Evolutionary conservation across 2,888 invertebrate species (phyloP).

Genomic region (Drosophila histrio): DNA sequence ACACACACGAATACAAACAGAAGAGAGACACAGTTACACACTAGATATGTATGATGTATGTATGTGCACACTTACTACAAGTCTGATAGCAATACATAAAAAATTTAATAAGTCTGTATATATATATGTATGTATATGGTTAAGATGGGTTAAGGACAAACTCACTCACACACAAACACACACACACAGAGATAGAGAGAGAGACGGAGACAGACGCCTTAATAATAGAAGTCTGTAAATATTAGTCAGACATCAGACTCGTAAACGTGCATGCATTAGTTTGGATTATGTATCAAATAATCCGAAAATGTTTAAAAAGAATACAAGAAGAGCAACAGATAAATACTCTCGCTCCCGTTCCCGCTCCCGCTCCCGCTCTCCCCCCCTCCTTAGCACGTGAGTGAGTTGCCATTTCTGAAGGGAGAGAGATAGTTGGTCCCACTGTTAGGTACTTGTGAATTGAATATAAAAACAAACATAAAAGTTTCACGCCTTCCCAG

Average conservation of each 20-base stretch:
- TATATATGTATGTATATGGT: constrained; percentile 27
- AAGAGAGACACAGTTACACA: constrained; percentile 10
- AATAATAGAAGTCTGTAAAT: constrained; percentile 55
- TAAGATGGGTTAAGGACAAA: constrained; percentile 43
- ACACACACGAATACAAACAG: constrained; percentile 14
- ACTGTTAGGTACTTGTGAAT: constrained; percentile 68
- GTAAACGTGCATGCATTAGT: constrained; percentile 67
- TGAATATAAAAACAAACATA: constrained; percentile 80
- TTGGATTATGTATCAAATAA: constrained; percentile 70
- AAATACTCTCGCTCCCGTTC: constrained; percentile 14
- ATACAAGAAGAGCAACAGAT: constrained; percentile 58
- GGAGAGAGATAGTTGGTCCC: constrained; percentile 5
- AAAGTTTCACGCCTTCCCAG: constrained; percentile 72
- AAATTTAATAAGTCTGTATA: constrained; percentile 38
- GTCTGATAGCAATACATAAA: constrained; percentile 53
- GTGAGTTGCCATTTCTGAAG: neutral
- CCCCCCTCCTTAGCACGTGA: neutral
- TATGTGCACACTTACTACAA: constrained; percentile 33
- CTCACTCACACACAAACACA: constrained; percentile 43
- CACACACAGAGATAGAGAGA: neutral
- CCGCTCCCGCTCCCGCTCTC: neutral
- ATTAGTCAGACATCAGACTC: constrained; percentile 40
- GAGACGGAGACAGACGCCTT: constrained; percentile 19
- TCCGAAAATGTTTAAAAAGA: constrained; percentile 56
- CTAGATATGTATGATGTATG: constrained; percentile 4